phyloP scores from a whole-genome alignment of 2,888 invertebrate species.

The Tenthredo amoena region DNA sequence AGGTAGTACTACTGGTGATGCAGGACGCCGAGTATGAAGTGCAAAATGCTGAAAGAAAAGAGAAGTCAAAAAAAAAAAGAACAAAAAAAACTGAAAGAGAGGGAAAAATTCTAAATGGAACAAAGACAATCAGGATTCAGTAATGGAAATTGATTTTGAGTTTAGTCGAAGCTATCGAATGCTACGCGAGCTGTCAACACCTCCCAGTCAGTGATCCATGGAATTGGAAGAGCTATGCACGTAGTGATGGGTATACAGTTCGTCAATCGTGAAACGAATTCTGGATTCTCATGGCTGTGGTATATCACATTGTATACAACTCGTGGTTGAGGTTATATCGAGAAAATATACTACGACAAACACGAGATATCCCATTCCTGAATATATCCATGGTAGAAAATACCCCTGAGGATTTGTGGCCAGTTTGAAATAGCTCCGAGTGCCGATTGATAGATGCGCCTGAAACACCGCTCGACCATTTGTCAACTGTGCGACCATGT shows the following conservation, averaged over 20 bases:
- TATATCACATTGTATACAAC: neutral
- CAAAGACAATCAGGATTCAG: slow-evolving; percentile 15
- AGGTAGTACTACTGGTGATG: neutral
- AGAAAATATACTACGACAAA: neutral
- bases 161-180: neutral
- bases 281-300: neutral
- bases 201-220: slow-evolving; percentile 10
- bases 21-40: neutral
- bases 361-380: neutral
- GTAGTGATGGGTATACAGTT: slow-evolving; percentile 13
- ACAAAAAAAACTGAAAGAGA: too few relatives aligned
- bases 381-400: neutral
- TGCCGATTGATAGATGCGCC: slow-evolving; percentile 40
- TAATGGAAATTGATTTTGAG: slow-evolving; percentile 43
- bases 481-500: slow-evolving; percentile 5
- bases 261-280: slow-evolving; percentile 36
- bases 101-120: neutral
- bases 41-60: neutral
- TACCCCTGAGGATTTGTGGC: slow-evolving; percentile 40
- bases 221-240: slow-evolving; percentile 7
- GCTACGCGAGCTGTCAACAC: slow-evolving; percentile 25
- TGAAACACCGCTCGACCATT: slow-evolving; percentile 22
- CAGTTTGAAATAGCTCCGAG: slow-evolving; percentile 11
- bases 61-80: neutral
- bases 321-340: neutral